These are phyloP conservation scores for Nestor notabilis DNA, from an alignment of 2,113 vertebrate genomes.

Conservation along the genomic window DNA sequence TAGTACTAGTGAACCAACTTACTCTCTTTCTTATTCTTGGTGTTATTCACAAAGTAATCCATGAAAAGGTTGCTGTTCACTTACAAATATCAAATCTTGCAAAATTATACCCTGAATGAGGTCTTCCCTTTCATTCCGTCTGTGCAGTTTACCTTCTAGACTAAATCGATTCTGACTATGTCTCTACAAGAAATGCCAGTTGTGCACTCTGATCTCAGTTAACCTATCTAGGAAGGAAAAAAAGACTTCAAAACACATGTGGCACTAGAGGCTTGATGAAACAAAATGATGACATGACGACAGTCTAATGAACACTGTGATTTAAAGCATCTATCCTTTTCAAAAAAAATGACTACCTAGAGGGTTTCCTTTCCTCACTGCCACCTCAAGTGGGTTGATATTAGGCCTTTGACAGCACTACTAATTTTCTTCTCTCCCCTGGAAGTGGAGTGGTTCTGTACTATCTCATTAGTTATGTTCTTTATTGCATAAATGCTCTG, in stretches of 20 bases:
- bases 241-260: background rate
- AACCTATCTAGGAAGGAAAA: background rate
- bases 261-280: background rate
- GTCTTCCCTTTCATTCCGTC: background rate
- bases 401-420: background rate
- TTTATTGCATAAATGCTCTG: background rate
- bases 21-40: background rate
- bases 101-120: background rate
- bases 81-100: background rate
- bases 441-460: background rate
- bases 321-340: background rate
- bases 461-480: background rate
- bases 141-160: conserved; percentile 13
- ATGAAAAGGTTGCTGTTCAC: background rate
- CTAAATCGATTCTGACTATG: background rate
- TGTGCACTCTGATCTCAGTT: conserved; percentile 3
- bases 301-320: background rate
- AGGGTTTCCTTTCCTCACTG: background rate
- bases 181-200: background rate
- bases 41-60: background rate
- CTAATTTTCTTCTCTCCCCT: background rate
- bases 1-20: background rate
- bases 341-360: background rate
- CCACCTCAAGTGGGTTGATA: background rate
- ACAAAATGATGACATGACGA: background rate